These are phyloP conservation scores for Leptarthrus brevirostris DNA, from an alignment of 2,888 invertebrate species.

Conservation along the genomic window DNA sequence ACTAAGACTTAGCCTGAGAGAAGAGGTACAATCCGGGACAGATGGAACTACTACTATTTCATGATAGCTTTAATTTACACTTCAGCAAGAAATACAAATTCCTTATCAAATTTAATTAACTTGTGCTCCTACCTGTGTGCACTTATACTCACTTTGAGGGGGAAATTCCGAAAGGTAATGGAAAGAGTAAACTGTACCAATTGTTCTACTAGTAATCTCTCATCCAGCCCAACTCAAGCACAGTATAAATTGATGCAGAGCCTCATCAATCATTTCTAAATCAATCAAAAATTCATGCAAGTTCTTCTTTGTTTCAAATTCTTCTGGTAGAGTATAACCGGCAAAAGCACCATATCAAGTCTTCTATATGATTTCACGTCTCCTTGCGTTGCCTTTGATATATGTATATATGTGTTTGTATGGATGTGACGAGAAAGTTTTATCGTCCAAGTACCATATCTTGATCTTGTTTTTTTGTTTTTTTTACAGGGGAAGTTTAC, in stretches of 20 bases:
- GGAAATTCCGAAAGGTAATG: conserved; percentile 25
- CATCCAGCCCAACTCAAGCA: not conserved
- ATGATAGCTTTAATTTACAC: too few relatives aligned
- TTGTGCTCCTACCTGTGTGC: conserved; percentile 2
- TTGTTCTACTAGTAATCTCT: not conserved
- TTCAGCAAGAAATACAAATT: conserved; percentile 25
- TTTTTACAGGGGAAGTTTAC: conserved; percentile 79
- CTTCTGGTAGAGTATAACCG: not conserved
- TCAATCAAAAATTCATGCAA: conserved; percentile 52
- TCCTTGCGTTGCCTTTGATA: not conserved
- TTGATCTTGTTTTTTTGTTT: conserved; percentile 50
- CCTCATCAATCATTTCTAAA: conserved; percentile 51
- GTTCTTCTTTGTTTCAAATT: conserved; percentile 21
- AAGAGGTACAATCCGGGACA: too few relatives aligned
- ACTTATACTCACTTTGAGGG: conserved; percentile 2
- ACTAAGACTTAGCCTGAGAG: too few relatives aligned
- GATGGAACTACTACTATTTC: too few relatives aligned
- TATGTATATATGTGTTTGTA: too few relatives aligned
- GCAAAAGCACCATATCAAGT: not conserved
- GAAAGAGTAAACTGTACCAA: conserved; percentile 9
- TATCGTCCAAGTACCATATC: too few relatives aligned
- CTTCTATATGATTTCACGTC: conserved; percentile 11
- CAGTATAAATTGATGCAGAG: conserved; percentile 14
- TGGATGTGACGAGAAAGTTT: too few relatives aligned
- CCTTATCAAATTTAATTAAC: conserved; percentile 36